phyloP scores from a whole-genome alignment of 2,113 vertebrate species.

The Aegithalos caudatus region DNA sequence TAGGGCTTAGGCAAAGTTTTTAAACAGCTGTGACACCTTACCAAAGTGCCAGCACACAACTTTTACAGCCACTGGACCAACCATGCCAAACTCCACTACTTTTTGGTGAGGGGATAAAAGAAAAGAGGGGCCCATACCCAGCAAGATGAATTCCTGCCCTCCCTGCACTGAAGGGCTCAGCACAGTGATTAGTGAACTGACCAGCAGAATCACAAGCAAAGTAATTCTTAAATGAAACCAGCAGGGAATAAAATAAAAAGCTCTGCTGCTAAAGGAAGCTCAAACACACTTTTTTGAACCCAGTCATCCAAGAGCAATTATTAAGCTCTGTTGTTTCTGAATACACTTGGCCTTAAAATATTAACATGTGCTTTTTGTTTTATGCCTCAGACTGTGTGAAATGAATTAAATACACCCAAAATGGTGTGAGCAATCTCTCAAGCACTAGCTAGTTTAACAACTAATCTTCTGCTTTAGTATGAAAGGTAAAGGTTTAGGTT shows the following conservation, averaged over 20 bases:
- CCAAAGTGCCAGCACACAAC: background rate
- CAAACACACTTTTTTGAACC: background rate
- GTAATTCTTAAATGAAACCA: background rate
- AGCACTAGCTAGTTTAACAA: background rate
- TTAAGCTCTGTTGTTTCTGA: background rate
- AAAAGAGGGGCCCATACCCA: background rate
- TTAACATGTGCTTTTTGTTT: slow-evolving; percentile 48
- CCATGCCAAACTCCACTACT: background rate
- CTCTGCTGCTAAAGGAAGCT: background rate
- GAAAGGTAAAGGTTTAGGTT: background rate
- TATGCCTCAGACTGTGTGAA: slow-evolving; percentile 13
- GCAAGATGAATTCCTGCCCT: background rate
- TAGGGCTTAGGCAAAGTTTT: background rate
- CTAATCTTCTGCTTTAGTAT: background rate
- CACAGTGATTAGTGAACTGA: background rate
- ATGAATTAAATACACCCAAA: slow-evolving; percentile 27
- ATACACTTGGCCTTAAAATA: slow-evolving; percentile 3
- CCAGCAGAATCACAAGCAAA: background rate
- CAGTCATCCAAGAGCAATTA: slow-evolving; percentile 27
- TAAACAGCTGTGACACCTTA: background rate
- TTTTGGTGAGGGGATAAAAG: background rate
- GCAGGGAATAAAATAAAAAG: background rate
- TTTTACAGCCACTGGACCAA: background rate
- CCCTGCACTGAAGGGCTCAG: background rate
- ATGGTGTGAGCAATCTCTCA: slow-evolving; percentile 19